Conservation (phyloP, 2,888 invertebrate species). For the Gymnocheta viridis region DNA sequence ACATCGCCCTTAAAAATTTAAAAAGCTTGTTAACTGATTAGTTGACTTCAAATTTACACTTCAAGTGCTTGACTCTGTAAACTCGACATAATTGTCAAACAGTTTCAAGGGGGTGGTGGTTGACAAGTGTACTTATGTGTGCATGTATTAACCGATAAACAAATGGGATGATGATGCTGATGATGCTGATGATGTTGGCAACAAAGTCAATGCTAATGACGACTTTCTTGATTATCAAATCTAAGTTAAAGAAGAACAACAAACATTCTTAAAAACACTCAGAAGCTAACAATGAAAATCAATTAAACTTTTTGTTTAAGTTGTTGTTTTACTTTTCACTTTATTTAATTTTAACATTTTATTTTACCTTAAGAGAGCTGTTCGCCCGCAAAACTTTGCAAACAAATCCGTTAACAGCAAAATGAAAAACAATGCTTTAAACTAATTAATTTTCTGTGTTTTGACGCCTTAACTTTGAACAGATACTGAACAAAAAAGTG, state of each 20-base stretch:
- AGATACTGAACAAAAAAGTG: constrained; percentile 3
- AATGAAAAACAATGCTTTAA: constrained; percentile 46
- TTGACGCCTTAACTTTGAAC: constrained; percentile 58
- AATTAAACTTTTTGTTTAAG: constrained; percentile 71
- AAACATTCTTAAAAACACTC: constrained; percentile 48
- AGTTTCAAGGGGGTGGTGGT: neutral
- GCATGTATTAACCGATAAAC: neutral
- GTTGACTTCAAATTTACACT: constrained; percentile 54
- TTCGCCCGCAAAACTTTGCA: constrained; percentile 36
- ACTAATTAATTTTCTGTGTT: constrained; percentile 69
- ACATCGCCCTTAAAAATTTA: constrained; percentile 9
- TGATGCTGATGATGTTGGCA: neutral
- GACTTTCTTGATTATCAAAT: constrained; percentile 23
- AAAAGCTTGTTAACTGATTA: constrained; percentile 56
- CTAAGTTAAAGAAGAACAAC: constrained; percentile 22
- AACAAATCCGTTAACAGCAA: constrained; percentile 18
- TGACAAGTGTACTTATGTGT: neutral
- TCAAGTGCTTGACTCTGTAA: constrained; percentile 45
- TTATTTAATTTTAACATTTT: constrained; percentile 24
- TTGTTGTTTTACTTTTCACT: constrained; percentile 38
- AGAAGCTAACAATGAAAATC: constrained; percentile 71
- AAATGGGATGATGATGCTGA: constrained; percentile 7
- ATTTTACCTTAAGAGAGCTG: constrained; percentile 36
- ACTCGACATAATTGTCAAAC: constrained; percentile 3
- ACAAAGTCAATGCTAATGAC: constrained; percentile 35